Base-by-base conservation (phyloP, 2,797 vertebrate species). In the Parauchenoglanis punctatus region DNA sequence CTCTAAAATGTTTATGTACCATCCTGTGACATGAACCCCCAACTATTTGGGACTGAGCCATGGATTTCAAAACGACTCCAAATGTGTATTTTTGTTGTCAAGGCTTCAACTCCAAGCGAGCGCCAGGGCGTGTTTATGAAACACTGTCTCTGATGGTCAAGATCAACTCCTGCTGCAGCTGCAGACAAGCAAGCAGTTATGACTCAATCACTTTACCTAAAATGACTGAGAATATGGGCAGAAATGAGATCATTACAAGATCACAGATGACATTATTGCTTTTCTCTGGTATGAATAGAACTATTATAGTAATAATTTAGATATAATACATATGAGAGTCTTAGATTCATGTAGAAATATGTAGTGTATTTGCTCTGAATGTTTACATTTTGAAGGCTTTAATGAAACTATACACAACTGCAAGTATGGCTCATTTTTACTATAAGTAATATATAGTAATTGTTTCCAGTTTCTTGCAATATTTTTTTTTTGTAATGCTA, bases 1-100 rank as follows among this genome's bases (percentile, higher is more conserved):
- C 91, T 92, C 88, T 94, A 94, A 95, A 94, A 94, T 94, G 93
- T 94, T 94, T 93, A 91, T 77, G 91, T 92, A 63, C 58, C 58
- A 81, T 63, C 78, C 56, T 44, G 58, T 81, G 90, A 94, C 90
- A 92, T 92, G 68, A 88, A 89, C 85, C 90, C 90, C 90, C 13
- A 0, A 89, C 89, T 88, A 89, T 87, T 89, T 73, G 35, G 89
- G 89, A 46, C 40, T 4, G 40, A 81, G 93, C 89, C 65, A 84
- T 87, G 91, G 88, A 92, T 91, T 90, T 85, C 82, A 84, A 87
- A 93, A 92, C 81, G 87, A 88, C 89, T 35, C 31, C 56, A n/a
- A 86, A 89, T 92, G 91, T 91, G 87, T 91, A 90, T 93, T 93
- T 91, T 72, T 84, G 86, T 92, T 93, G 92, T 87, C 86, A 87